A percentile compares a stretch with the other conserved stretches of the same genome.
Evolutionary conservation across 1,140 invertebrate genomes (phyloP).

Genomic region (Octopus sinensis): DNA sequence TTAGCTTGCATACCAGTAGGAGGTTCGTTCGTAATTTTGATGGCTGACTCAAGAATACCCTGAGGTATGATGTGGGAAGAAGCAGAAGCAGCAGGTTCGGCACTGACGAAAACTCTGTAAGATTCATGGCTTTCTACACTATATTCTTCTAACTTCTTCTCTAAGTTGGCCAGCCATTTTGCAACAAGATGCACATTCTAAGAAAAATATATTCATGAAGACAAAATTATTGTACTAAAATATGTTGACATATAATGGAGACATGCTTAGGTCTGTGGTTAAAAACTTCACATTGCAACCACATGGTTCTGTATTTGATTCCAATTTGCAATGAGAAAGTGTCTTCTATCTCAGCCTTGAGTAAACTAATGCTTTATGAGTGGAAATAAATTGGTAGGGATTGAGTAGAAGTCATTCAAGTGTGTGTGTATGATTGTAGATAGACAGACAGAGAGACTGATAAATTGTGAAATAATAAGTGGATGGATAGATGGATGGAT

Average conservation of each 20-base stretch:
- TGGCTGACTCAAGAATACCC: constrained; percentile 90
- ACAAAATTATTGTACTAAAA: no score
- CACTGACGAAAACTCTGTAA: constrained; percentile 89
- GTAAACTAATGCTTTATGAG: no score
- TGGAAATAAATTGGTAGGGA: no score
- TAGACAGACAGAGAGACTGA: no score
- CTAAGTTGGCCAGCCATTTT: constrained; percentile 85
- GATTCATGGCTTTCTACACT: constrained; percentile 71
- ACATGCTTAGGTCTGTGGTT: background rate
- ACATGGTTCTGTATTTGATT: background rate
- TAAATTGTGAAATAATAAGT: no score
- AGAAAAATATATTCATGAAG: constrained; percentile 31
- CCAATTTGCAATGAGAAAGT: background rate
- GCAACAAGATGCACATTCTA: constrained; percentile 94
- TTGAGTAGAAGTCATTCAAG: no score
- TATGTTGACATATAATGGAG: background rate
- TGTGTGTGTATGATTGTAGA: no score
- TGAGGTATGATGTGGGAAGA: constrained; percentile 88
- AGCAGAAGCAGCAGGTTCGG: constrained; percentile 82
- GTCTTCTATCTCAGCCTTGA: no score
- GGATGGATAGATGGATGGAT: no score
- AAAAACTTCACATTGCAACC: background rate
- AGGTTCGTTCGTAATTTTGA: constrained; percentile 96
- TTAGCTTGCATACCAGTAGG: constrained; percentile 96
- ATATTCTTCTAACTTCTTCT: constrained; percentile 82